phyloP scores from a whole-genome alignment of 2,797 vertebrate species.

The Sebastes elongatus region DNA sequence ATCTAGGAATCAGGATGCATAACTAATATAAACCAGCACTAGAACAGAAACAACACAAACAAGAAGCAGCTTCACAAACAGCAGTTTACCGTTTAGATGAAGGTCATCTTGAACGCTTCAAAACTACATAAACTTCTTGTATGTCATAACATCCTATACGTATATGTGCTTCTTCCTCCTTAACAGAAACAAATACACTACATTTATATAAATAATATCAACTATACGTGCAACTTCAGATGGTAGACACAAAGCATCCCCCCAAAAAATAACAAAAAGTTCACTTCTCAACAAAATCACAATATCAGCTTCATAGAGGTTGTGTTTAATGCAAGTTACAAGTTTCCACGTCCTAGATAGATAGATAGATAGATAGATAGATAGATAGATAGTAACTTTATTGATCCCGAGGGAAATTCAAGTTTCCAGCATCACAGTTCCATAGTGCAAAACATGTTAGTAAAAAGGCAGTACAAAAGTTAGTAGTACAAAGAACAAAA shows the following conservation, averaged over 20 bases:
- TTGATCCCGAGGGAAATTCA: too few species aligned
- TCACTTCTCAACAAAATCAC: background rate
- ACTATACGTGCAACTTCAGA: background rate
- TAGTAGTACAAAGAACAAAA: too few species aligned
- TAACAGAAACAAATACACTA: background rate
- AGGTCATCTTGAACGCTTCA: background rate
- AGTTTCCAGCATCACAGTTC: too few species aligned
- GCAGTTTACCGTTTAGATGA: background rate
- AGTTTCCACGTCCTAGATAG: background rate
- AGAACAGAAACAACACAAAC: background rate
- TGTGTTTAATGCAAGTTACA: background rate
- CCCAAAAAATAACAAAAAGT: background rate
- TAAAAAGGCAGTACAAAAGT: too few species aligned
- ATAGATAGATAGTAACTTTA: too few species aligned
- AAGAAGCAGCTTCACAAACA: background rate
- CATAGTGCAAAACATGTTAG: too few species aligned
- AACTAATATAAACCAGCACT: background rate
- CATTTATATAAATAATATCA: background rate
- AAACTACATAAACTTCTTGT: background rate
- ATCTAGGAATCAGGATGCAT: background rate
- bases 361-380: too few species aligned
- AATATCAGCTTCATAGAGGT: background rate
- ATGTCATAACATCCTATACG: background rate
- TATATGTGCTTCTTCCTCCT: background rate
- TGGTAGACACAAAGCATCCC: background rate